Evolutionary conservation across 2,113 vertebrate genomes (phyloP).

Genomic region (Chloropsis hardwickii): DNA sequence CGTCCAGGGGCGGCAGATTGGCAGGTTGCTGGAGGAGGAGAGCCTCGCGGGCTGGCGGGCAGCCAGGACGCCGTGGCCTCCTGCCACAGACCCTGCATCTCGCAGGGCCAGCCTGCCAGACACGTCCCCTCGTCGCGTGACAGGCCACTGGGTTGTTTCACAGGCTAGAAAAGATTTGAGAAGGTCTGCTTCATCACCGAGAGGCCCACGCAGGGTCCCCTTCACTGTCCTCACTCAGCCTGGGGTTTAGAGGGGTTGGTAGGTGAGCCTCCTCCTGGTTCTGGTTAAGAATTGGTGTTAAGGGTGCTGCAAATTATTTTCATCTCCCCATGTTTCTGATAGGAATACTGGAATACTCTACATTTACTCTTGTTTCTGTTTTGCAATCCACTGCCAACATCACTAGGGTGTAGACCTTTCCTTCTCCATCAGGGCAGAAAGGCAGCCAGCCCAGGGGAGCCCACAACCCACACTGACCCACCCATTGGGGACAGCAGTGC

Average conservation of each 20-base stretch:
- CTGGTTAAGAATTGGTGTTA: not conserved
- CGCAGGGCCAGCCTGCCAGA: slow-evolving; percentile 40
- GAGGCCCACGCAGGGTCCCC: not conserved
- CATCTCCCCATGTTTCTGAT: not conserved
- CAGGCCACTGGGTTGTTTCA: slow-evolving; percentile 47
- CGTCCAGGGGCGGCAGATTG: slow-evolving; percentile 29
- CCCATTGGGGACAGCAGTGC: fast-evolving
- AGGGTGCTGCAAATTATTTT: not conserved
- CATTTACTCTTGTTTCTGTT: not conserved
- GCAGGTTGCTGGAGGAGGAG: slow-evolving; percentile 25
- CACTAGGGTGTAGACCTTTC: not conserved
- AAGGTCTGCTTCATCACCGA: slow-evolving; percentile 4
- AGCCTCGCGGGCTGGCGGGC: not conserved
- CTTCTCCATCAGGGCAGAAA: not conserved
- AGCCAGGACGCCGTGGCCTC: slow-evolving; percentile 12
- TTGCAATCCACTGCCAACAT: not conserved
- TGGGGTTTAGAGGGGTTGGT: not conserved
- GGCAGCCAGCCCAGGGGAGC: not conserved
- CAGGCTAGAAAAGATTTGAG: not conserved
- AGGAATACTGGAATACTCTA: not conserved
- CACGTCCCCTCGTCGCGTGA: slow-evolving; percentile 45
- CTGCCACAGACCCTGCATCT: slow-evolving; percentile 46
- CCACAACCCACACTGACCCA: not conserved
- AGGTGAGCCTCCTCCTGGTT: not conserved
- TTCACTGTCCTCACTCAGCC: not conserved